Evolutionary conservation across 2,797 vertebrate genomes (phyloP).

Genomic region (Gymnocypris eckloni): DNA sequence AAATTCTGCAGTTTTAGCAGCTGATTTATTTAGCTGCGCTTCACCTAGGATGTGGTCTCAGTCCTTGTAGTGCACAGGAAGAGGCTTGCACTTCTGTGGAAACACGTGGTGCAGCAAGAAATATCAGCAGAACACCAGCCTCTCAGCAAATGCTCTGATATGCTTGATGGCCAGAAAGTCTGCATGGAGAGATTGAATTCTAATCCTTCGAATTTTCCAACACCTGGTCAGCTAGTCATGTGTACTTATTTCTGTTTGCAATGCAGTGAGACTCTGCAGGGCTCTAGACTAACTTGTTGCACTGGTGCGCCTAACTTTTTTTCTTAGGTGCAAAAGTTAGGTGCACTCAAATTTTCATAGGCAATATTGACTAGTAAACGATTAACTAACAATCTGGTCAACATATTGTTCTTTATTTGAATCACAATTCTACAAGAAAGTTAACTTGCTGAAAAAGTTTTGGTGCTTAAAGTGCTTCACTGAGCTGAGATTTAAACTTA

Average conservation of each 20-base stretch:
- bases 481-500: too few species aligned
- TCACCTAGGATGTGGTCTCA: slow-evolving; percentile 60
- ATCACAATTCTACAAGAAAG: too few species aligned
- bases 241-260: background rate
- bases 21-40: slow-evolving; percentile 24
- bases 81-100: slow-evolving; percentile 46
- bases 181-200: background rate
- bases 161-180: background rate
- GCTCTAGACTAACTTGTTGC: too few species aligned
- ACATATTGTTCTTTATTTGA: too few species aligned
- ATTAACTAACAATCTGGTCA: too few species aligned
- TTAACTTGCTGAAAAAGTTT: too few species aligned
- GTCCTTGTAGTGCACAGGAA: slow-evolving; percentile 63
- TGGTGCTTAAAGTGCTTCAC: too few species aligned
- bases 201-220: background rate
- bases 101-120: slow-evolving; percentile 23
- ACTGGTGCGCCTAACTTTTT: too few species aligned
- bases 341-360: too few species aligned
- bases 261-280: background rate
- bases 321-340: too few species aligned
- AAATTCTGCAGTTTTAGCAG: slow-evolving; percentile 18
- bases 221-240: background rate
- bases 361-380: too few species aligned
- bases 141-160: background rate
- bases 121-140: background rate